Evolutionary conservation across 2,113 vertebrate species (phyloP), one percentile per base, ranked within the genome.

Genomic region (Otocyon megalotis): DNA sequence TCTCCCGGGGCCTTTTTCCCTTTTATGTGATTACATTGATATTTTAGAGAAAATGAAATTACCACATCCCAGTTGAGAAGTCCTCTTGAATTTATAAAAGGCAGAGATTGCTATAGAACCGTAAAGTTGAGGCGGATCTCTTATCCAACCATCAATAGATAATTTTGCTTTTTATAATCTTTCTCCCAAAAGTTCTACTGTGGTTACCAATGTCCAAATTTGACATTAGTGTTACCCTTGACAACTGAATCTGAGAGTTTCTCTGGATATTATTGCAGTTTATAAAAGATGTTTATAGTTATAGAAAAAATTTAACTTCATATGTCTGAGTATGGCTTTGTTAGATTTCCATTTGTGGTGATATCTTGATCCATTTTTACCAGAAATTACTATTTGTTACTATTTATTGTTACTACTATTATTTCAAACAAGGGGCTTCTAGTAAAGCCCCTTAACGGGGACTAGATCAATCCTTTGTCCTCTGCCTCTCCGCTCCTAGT

Each of bases 31-130:
- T 97, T 97, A 96, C 90, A 88, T 76, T 96, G 94, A 72, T 98
- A 98, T 96, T 98, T 98, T 96, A 96, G 88, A 97, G 96, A 95
- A 97, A 97, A 97, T 95, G 84, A 97, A 97, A 97, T 98, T 96
- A 96, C 93, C 93, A 37, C 26, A 94, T 90, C 93, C 93, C 90
- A 97, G 81, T 88, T 98, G 90, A 88, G 65, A 96, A 96, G 88
- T 94, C 92, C 95, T 96, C 97, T 65, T 81, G 84, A 98, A 97
- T 97, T 96, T 96, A 81, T 83, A 93, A 97, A 97, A 94, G 88
- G 88, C 71, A 96, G 93, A 94, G 94, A 92, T 96, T 90, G 58
- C 80, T 87, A 13, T n/a, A 93, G 77, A 53, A 93, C 69, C 85
- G 17, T 85, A 81, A 96, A 88, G 93, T 87, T 93, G 84, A 96